These are phyloP conservation scores for Tanypteryx hageni DNA, from an alignment of 2,888 invertebrate species.

Conservation along the genomic window DNA sequence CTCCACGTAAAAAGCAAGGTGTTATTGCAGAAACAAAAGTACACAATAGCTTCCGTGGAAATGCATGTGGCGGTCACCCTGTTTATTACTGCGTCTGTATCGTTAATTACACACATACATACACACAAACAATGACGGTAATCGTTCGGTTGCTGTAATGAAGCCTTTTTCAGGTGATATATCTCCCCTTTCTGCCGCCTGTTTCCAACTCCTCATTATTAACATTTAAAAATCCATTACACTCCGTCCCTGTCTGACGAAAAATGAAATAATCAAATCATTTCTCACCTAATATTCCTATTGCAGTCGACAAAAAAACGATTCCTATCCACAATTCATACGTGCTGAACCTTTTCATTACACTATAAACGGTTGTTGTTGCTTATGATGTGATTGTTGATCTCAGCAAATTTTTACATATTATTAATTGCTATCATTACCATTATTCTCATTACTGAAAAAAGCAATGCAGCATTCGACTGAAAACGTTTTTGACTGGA, in stretches of 20 bases:
- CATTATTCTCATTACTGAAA: neutral
- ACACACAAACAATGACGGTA: neutral
- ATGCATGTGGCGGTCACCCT: neutral
- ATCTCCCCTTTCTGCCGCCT: conserved; percentile 43
- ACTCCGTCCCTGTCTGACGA: conserved; percentile 10
- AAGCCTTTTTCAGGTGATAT: conserved; percentile 19
- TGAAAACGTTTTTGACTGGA: no score
- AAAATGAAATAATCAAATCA: neutral
- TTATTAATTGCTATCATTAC: neutral
- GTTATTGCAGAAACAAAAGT: neutral
- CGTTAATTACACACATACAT: neutral
- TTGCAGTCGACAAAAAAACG: neutral
- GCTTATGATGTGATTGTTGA: conserved; percentile 49
- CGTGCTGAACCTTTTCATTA: neutral
- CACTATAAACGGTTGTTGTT: conserved; percentile 3
- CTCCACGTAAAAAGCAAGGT: neutral
- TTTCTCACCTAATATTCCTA: conserved; percentile 20
- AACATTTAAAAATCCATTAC: neutral
- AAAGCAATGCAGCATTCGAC: neutral
- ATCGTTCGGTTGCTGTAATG: conserved; percentile 8
- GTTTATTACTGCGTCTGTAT: neutral
- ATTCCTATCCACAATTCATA: neutral
- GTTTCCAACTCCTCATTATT: neutral
- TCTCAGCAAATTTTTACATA: conserved; percentile 24
- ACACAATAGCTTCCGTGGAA: neutral